phyloP scores from a whole-genome alignment of 2,113 vertebrate genomes.

The Maccullochella peelii region DNA sequence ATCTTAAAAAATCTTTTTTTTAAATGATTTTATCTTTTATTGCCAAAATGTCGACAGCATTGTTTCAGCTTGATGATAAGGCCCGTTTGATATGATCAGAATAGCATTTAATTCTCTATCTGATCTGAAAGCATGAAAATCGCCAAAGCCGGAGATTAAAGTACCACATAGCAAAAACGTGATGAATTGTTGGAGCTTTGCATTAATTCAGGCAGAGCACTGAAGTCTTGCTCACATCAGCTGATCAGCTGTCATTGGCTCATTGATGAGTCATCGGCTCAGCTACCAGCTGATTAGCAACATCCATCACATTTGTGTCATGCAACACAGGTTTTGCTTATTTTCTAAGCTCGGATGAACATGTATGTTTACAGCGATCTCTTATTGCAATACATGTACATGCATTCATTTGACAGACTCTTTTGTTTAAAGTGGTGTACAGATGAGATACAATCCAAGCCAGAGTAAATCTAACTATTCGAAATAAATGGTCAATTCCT shows the following conservation, averaged over 20 bases:
- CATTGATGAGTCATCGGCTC: neutral
- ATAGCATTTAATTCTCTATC: neutral
- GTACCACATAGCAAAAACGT: too few species aligned
- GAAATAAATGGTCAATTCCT: neutral
- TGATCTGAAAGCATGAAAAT: neutral
- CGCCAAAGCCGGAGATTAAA: neutral
- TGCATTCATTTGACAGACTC: neutral
- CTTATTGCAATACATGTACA: neutral
- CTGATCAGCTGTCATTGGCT: neutral
- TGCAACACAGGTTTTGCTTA: neutral
- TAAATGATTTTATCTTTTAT: neutral
- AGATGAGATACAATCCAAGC: neutral
- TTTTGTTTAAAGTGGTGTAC: neutral
- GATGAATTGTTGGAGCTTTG: neutral
- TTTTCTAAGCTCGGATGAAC: neutral
- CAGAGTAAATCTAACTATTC: neutral
- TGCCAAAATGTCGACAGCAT: neutral
- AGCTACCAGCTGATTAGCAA: neutral
- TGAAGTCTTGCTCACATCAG: neutral
- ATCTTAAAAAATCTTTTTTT: too few species aligned
- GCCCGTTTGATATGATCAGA: neutral
- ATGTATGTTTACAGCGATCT: neutral
- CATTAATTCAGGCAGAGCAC: neutral
- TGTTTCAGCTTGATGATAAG: neutral
- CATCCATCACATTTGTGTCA: neutral